Percentiles rank a stretch among this genome's conserved stretches.
Evolutionary conservation across 2,888 invertebrate genomes (phyloP).

Genomic region (Platycheirus albimanus): DNA sequence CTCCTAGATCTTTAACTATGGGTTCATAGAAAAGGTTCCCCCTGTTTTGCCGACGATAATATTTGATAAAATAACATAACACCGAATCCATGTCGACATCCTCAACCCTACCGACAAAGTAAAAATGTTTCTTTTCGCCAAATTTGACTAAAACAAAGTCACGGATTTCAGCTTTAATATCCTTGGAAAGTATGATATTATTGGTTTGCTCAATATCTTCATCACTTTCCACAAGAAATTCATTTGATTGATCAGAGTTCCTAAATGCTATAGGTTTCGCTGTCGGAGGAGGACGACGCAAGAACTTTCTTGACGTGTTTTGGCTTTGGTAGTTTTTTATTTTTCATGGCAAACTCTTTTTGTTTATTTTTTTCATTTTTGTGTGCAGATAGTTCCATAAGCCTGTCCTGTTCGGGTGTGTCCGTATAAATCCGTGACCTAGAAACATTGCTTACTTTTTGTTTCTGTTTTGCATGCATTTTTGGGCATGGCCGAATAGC

Average conservation of each 20-base stretch:
- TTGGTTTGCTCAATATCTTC: conserved; percentile 7
- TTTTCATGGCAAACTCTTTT: conserved; percentile 9
- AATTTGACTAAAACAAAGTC: conserved; percentile 32
- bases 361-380: conserved; percentile 5
- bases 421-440: conserved; percentile 1
- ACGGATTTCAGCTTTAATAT: conserved; percentile 12
- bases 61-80: no score
- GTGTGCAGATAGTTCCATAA: conserved; percentile 6
- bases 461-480: conserved; percentile 18
- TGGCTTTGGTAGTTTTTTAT: conserved; percentile 20
- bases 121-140: conserved; percentile 1
- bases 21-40: not conserved
- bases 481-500: not conserved
- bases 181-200: conserved; percentile 14
- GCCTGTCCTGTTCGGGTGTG: not conserved
- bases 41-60: no score
- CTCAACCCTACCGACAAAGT: no score
- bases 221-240: conserved; percentile 26
- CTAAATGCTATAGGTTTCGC: conserved; percentile 21
- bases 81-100: no score
- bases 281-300: conserved; percentile 22
- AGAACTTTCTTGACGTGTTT: conserved; percentile 29
- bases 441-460: conserved; percentile 14
- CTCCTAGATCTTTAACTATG: not conserved
- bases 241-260: conserved; percentile 20